phyloP scores from a whole-genome alignment of 2,888 invertebrate genomes.

The Synergus itoensis region DNA sequence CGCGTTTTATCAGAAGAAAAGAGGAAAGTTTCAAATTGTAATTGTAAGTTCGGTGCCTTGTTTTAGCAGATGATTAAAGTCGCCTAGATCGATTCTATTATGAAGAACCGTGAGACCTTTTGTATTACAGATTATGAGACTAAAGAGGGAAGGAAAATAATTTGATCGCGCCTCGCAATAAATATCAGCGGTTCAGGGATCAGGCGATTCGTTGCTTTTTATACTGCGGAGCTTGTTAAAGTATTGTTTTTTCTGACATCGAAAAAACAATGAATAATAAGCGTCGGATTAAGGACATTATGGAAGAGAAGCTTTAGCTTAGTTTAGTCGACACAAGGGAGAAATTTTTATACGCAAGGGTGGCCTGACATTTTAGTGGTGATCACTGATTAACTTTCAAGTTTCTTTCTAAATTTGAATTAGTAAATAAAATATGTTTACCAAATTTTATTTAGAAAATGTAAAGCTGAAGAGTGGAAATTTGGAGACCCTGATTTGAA shows the following conservation, averaged over 20 bases:
- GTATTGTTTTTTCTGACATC: not conserved
- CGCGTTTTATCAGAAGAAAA: not conserved
- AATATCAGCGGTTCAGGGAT: slow-evolving; percentile 22
- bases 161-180: slow-evolving; percentile 17
- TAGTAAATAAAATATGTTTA: too few species aligned
- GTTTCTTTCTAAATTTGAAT: too few species aligned
- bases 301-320: slow-evolving; percentile 21
- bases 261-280: slow-evolving; percentile 30
- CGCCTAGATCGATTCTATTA: not conserved
- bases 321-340: slow-evolving; percentile 5
- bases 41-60: slow-evolving; percentile 9
- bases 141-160: slow-evolving; percentile 13
- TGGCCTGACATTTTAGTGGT: slow-evolving; percentile 14
- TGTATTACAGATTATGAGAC: slow-evolving; percentile 16
- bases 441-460: too few species aligned
- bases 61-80: slow-evolving; percentile 3
- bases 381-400: not conserved
- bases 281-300: slow-evolving; percentile 12
- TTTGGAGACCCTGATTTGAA: not conserved
- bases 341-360: slow-evolving; percentile 14
- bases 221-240: slow-evolving; percentile 4
- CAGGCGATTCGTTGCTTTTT: not conserved
- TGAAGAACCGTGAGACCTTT: slow-evolving; percentile 1
- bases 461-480: not conserved
- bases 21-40: not conserved